Base-by-base conservation (phyloP, 2,888 invertebrate species). In the Agrilus mali region DNA sequence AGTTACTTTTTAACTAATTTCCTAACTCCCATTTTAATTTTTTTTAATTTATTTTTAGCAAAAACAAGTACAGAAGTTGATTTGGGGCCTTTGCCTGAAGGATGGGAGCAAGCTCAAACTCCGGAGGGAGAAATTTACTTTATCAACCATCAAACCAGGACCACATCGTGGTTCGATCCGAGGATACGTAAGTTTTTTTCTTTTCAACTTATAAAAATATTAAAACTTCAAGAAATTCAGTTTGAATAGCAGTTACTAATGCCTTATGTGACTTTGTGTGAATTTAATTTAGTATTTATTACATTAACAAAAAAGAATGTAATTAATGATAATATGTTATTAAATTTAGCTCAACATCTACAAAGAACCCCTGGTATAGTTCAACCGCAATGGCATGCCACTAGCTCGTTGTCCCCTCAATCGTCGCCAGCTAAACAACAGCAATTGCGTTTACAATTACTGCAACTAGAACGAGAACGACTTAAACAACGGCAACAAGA, bases 91-190 rank as follows among this genome's bases (percentile, higher is more conserved):
- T 71, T 88, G 64, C 88, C 88, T 52, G 86, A 87, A 52, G 87
- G 87, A 57, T 88, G 88, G 88, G 88, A 88, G 68, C 85, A 87
- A 68, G 84, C 86, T 49, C 76, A 82, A 57, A 87, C 88, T 53
- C 77, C 80, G 46, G 86, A 87, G 65, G 88, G 88, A 57, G 87
- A 88, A 70, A 76, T 83, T 59, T 88, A 88, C 72, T 89, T 87
- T 71, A 81, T 93, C 71, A 92, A 93, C 72, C 93, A 93, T 71
- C 82, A 85, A 67, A 85, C 87, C 54, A 82, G 90, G 70, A 92
- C 90, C 61, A 95, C 95, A 53, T 93, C 93, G 61, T 96, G 95
- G 95, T 93, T 92, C 74, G 94, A 96, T 73, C 95, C 95, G 60
- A 80, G 94, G 79, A 86, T 95, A 78, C 92, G 92, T 90, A 80